These are phyloP conservation scores for Mormyrus proboscirostris DNA, from an alignment of 2,797 vertebrate species.

Conservation along the genomic window DNA sequence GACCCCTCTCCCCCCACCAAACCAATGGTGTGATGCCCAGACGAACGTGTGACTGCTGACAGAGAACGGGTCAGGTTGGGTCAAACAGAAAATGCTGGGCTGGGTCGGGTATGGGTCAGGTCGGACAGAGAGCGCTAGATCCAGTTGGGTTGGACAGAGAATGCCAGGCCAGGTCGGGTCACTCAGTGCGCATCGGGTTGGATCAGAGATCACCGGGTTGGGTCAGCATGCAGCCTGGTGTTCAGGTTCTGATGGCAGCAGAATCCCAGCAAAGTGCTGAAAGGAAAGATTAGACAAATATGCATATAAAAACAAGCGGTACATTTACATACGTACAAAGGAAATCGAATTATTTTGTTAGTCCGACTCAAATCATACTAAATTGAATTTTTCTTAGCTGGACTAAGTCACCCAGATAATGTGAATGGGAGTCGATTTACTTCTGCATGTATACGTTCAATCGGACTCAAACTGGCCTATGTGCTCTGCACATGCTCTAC, in stretches of 20 bases:
- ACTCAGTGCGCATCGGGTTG: neutral
- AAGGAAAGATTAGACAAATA: neutral
- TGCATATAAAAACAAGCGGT: neutral
- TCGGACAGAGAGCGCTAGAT: neutral
- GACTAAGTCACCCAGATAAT: neutral
- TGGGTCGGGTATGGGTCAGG: neutral
- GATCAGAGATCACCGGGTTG: neutral
- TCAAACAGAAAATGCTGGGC: neutral
- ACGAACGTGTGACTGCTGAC: neutral
- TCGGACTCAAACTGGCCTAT: neutral
- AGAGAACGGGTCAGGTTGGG: neutral
- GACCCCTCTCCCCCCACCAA: neutral
- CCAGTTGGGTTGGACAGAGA: neutral
- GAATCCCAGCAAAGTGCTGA: neutral
- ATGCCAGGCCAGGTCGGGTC: neutral
- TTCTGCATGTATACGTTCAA: neutral
- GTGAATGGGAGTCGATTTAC: neutral
- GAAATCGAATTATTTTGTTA: neutral
- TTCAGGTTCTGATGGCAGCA: neutral
- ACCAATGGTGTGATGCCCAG: neutral
- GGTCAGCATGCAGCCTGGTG: neutral
- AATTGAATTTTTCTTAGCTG: neutral
- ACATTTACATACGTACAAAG: neutral
- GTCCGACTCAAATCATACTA: neutral
- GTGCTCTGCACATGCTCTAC: neutral